phyloP scores from a whole-genome alignment of 2,888 invertebrate species.

The Chouioia cunea region DNA sequence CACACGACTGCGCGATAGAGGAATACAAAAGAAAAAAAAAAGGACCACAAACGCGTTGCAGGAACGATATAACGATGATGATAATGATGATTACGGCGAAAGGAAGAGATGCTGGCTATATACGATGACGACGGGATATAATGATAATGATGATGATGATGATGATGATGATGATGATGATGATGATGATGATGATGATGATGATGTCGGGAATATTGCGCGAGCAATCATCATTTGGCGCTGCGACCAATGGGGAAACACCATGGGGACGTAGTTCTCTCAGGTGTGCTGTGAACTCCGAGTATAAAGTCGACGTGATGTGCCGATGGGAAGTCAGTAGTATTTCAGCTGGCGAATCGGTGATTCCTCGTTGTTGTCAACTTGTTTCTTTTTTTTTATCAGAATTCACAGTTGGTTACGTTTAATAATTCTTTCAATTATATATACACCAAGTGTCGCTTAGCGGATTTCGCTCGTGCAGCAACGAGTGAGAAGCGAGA shows the following conservation, averaged over 20 bases:
- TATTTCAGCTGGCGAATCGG: slow-evolving; percentile 10
- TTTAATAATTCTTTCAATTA: too few species aligned
- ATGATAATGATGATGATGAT: slow-evolving; percentile 45
- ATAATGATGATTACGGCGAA: slow-evolving; percentile 53
- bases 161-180: slow-evolving; percentile 50
- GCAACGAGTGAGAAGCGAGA: not conserved
- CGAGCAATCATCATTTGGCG: slow-evolving; percentile 64
- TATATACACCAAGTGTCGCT: too few species aligned
- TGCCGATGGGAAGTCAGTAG: slow-evolving; percentile 33
- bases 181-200: slow-evolving; percentile 53
- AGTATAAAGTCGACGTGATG: slow-evolving; percentile 35
- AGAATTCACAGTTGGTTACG: not conserved
- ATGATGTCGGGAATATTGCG: slow-evolving; percentile 52
- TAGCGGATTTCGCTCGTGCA: too few species aligned
- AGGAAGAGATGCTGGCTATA: slow-evolving; percentile 49
- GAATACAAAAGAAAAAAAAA: too few species aligned
- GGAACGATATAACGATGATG: slow-evolving; percentile 49
- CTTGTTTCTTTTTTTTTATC: not conserved
- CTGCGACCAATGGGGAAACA: slow-evolving; percentile 60
- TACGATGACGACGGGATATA: slow-evolving; percentile 44
- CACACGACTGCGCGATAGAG: too few species aligned
- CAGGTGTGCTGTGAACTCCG: slow-evolving; percentile 18
- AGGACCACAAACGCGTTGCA: too few species aligned
- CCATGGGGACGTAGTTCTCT: slow-evolving; percentile 53
- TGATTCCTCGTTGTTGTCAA: slow-evolving; percentile 11